Conservation (phyloP, 1,140 invertebrate genomes). For the Dendroctonus valens region DNA sequence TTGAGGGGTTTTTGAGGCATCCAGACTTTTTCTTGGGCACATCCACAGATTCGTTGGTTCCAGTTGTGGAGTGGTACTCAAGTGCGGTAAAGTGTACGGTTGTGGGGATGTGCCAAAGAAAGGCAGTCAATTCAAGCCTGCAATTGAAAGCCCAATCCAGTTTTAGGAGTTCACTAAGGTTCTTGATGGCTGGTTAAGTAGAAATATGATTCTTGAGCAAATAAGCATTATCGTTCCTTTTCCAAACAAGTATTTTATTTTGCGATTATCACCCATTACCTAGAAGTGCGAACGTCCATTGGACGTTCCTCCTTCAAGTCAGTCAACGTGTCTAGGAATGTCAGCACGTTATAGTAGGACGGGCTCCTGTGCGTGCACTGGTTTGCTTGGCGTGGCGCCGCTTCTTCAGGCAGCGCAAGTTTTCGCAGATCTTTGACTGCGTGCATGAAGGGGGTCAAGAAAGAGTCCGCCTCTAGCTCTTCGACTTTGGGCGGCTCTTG, state of each 20-base stretch:
- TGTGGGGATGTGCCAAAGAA: constrained; percentile 3
- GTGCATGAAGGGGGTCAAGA: constrained; percentile 34
- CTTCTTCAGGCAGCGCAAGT: not conserved
- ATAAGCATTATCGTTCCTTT: no score
- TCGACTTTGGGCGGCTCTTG: constrained; percentile 3
- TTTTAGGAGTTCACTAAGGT: not conserved
- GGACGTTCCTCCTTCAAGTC: constrained; percentile 24
- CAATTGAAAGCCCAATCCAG: not conserved
- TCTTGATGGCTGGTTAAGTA: no score
- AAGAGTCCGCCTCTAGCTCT: constrained; percentile 13
- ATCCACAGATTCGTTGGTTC: not conserved
- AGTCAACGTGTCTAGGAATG: constrained; percentile 29
- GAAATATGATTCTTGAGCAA: no score
- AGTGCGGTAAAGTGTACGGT: constrained; percentile 3
- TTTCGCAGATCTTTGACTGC: constrained; percentile 27
- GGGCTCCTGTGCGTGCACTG: constrained; percentile 17
- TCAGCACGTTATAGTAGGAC: constrained; percentile 34
- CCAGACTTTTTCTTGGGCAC: constrained; percentile 17
- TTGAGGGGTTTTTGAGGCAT: constrained; percentile 21
- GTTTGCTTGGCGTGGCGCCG: constrained; percentile 1
- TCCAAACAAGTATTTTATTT: no score
- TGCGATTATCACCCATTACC: constrained; percentile 20
- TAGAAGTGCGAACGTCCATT: constrained; percentile 26
- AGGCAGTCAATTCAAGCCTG: constrained; percentile 2
- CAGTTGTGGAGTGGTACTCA: not conserved